Evolutionary conservation across 2,888 invertebrate species (phyloP).

Genomic region (Torymus tubicola): DNA sequence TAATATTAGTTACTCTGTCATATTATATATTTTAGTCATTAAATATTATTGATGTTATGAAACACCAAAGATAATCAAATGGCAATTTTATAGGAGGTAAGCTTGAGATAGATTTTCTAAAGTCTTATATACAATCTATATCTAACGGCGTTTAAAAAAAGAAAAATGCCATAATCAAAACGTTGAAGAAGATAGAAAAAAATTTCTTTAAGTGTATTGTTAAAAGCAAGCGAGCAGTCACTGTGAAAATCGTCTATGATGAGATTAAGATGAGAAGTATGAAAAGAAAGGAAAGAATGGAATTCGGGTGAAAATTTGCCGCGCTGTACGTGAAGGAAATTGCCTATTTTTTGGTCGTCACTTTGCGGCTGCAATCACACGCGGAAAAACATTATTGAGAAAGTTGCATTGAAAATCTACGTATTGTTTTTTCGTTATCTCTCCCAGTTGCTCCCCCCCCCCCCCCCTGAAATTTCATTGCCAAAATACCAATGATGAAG

Average conservation of each 20-base stretch:
- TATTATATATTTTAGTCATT: too few relatives aligned
- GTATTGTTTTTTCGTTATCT: neutral
- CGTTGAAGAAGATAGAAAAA: neutral
- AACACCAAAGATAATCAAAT: conserved; percentile 9
- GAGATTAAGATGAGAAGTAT: neutral
- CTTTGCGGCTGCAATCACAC: conserved; percentile 54
- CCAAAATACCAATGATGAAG: conserved; percentile 1
- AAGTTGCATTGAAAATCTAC: conserved; percentile 13
- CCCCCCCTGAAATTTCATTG: conserved; percentile 2
- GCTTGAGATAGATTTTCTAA: too few relatives aligned
- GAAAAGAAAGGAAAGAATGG: conserved; percentile 4
- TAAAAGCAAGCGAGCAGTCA: conserved; percentile 20
- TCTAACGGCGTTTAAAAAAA: neutral
- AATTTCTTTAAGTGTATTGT: conserved; percentile 48
- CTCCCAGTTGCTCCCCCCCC: too few relatives aligned
- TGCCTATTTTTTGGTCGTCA: conserved; percentile 57
- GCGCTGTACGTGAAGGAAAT: conserved; percentile 22
- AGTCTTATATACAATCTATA: too few relatives aligned
- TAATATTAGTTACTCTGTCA: neutral
- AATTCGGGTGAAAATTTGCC: conserved; percentile 17
- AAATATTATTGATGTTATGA: too few relatives aligned
- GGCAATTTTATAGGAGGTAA: neutral
- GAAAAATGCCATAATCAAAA: conserved; percentile 1
- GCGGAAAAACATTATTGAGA: conserved; percentile 34
- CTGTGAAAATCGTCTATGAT: conserved; percentile 21